phyloP scores from a whole-genome alignment of 1,140 invertebrate species.

The Cydia splendana region DNA sequence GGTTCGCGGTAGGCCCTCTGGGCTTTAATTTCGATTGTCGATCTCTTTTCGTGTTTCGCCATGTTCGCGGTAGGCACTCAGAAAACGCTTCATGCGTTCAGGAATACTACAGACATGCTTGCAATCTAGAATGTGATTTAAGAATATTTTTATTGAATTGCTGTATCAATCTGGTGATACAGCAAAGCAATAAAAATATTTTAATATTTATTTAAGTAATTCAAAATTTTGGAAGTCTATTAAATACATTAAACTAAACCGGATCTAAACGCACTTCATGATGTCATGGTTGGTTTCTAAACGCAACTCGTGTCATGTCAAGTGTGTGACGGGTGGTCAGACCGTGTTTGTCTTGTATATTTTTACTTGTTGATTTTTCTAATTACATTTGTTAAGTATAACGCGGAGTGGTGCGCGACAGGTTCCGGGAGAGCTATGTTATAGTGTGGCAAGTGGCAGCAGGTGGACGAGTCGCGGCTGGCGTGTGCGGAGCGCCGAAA shows the following conservation, averaged over 20 bases:
- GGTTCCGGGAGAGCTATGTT: conserved; percentile 54
- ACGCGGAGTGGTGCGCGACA: conserved; percentile 51
- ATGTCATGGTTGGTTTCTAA: conserved; percentile 41
- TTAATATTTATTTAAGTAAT: neutral
- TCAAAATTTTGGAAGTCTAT: neutral
- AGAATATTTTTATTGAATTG: too few species aligned
- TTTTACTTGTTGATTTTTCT: conserved; percentile 75
- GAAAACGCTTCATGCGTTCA: conserved; percentile 12
- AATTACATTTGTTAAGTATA: conserved; percentile 58
- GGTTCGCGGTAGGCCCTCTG: too few species aligned
- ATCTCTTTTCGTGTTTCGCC: too few species aligned
- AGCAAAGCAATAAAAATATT: too few species aligned
- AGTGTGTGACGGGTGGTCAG: conserved; percentile 61
- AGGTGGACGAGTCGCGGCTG: conserved; percentile 43
- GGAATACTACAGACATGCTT: neutral
- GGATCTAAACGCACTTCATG: neutral
- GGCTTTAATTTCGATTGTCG: too few species aligned
- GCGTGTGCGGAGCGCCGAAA: conserved; percentile 50
- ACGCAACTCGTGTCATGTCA: conserved; percentile 54
- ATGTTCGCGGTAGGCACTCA: neutral
- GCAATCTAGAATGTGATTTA: neutral
- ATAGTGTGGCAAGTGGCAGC: conserved; percentile 52
- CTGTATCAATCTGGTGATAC: too few species aligned
- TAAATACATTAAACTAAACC: neutral
- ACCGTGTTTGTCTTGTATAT: conserved; percentile 69